These are phyloP conservation scores for Drosophila guanche DNA, from an alignment of 1,140 invertebrate species.

Conservation along the genomic window DNA sequence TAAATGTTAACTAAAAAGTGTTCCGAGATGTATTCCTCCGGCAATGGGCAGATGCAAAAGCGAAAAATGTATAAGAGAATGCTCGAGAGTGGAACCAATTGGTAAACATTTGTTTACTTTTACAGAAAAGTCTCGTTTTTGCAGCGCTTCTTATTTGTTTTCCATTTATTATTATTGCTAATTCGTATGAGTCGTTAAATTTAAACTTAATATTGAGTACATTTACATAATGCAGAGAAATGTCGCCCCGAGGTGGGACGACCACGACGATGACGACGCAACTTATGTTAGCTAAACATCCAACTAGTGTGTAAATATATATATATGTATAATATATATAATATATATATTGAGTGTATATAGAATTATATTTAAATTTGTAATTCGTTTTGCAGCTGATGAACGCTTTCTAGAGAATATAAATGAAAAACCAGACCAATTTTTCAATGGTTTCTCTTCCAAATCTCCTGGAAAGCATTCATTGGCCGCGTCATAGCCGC, in stretches of 20 bases:
- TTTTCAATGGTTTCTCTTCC: not conserved
- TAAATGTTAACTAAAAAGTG: too few relatives aligned
- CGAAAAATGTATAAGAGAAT: not conserved
- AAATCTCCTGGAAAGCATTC: slow-evolving; percentile 6
- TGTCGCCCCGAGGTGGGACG: slow-evolving; percentile 27
- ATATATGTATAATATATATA: slow-evolving; percentile 45
- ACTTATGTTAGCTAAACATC: slow-evolving; percentile 74
- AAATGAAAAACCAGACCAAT: slow-evolving; percentile 17
- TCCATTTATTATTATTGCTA: slow-evolving; percentile 64
- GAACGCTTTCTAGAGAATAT: slow-evolving; percentile 42
- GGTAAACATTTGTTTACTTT: not conserved
- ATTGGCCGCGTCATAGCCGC: slow-evolving; percentile 36
- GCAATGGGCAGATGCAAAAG: too few relatives aligned
- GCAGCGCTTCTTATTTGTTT: slow-evolving; percentile 44
- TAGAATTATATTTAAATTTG: slow-evolving; percentile 69
- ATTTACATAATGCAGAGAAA: slow-evolving; percentile 75
- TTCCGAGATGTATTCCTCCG: too few relatives aligned
- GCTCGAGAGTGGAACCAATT: too few relatives aligned
- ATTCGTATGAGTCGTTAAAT: slow-evolving; percentile 77
- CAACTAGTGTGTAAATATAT: slow-evolving; percentile 79
- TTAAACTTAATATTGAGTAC: slow-evolving; percentile 75
- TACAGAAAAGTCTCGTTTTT: slow-evolving; percentile 12
- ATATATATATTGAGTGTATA: slow-evolving; percentile 73
- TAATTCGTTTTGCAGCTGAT: slow-evolving; percentile 58
- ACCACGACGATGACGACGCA: slow-evolving; percentile 8